Base-by-base conservation (phyloP, 2,888 invertebrate genomes). In the Diadegma fenestrale region DNA sequence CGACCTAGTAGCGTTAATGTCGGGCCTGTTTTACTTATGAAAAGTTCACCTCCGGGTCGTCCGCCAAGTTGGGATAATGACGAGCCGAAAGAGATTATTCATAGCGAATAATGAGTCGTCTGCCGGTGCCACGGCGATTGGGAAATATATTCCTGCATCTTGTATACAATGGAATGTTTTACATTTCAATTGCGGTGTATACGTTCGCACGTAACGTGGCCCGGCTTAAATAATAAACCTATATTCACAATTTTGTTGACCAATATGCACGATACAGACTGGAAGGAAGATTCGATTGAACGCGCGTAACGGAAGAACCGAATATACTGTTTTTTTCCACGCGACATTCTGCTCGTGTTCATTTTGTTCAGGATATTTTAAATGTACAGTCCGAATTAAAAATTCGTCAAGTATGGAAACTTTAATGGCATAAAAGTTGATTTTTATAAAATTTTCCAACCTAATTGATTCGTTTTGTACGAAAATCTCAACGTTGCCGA, bases 1-100 rank as follows among this genome's bases (percentile, higher is more conserved):
- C 82, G 84, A 86, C 82, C 84, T 81, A 86, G 79, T 82, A 63
- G 80, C 78, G 77, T 85, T 82, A 84, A 85, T 76, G 68, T 72
- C 75, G 63, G 58, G 82, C 73, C 88, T 83, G 85, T 80, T 88
- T 88, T 66, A 88, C 85, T 88, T 86, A 87, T 86, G 88, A 88
- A 87, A 87, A 88, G 87, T 88, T 87, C 86, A 88, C 88, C 80
- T 86, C 87, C 81, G 87, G 88, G 87, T 86, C 86, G 88, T 86
- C 85, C 82, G 86, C 84, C 54, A 86, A 83, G 85, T 84, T 86
- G 78, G 79, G 86, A 88, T 87, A 88, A 87, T 88, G 84, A 88
- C 86, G 81, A 77, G 78, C 80, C 87, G 79, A 73, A 83, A 84
- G 85, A 86, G 85, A 88, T 88, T 86, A 88, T 87, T 88, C 88